Base-by-base conservation (phyloP, 2,888 invertebrate species). In the Drosophila paramelanica region DNA sequence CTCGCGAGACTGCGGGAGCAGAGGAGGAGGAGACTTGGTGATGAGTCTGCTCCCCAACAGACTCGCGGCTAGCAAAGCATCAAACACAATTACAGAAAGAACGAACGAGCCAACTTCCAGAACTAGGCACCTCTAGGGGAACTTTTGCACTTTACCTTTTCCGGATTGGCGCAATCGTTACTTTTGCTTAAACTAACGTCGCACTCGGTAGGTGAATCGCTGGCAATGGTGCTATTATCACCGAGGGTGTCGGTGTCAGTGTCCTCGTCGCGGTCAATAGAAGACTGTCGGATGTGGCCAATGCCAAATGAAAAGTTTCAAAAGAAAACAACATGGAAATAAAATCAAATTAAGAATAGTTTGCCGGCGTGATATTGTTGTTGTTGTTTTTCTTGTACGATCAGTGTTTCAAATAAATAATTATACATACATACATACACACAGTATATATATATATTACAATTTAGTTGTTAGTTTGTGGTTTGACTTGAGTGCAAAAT, bases 151-250 rank as follows among this genome's bases (percentile, higher is more conserved):
- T 69, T 88, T 84, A 84, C 83, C 83, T 82, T 86, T 27, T 88
- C 77, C 25, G 55, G 43, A 39, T 59, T 58, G 7, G n/a, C 17
- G 50, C 47, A 55, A 41, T 41, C 60, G 46, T 60, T 60, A 61
- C 58, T 67, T 39, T 65, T 52, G 67, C 41, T 67, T 42, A 64
- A 58, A 73, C 66, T 73, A 62, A 58, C 67, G 60, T 82, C 86
- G 46, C 75, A 68, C 14, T 88, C 82, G 88, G 89, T 88, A 65
- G 83, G 88, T 69, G 83, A 66, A 23, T 86, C 86, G 81, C 80
- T 83, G 81, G 83, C 88, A 73, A 86, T 73, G 64, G 84, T 75
- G 73, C 77, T 85, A 74, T 69, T 79, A 43, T 81, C 81, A 77
- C 80, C 79, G 53, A 79, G 36, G 51, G 73, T 85, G 51, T 84